Conservation (phyloP, 2,888 invertebrate species). For the Silvanus unidentatus region DNA sequence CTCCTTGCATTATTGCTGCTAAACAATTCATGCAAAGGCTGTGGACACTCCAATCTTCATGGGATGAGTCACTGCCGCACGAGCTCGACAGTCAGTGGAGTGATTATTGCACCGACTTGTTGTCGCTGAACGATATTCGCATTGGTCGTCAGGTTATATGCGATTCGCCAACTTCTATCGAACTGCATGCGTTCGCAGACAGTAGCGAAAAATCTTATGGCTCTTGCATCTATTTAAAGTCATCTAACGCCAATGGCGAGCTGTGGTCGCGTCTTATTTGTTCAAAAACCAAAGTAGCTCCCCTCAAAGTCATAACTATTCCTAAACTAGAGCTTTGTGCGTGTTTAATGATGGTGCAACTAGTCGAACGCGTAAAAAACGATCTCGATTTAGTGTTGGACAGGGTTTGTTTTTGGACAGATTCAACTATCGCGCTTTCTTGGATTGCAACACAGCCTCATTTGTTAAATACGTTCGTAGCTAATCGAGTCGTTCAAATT, state of each 20-base stretch:
- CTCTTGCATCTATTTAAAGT: slow-evolving; percentile 1
- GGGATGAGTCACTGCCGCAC: slow-evolving; percentile 9
- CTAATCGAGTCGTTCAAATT: slow-evolving; percentile 7
- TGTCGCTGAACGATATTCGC: background rate
- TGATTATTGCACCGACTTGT: background rate
- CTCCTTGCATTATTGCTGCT: slow-evolving; percentile 10
- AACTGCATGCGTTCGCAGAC: slow-evolving; percentile 7
- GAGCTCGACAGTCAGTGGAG: slow-evolving; percentile 1
- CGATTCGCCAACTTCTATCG: background rate
- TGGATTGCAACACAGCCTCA: slow-evolving; percentile 5
- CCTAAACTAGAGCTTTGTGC: slow-evolving; percentile 17
- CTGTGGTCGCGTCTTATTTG: slow-evolving; percentile 3
- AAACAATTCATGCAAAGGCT: slow-evolving; percentile 17
- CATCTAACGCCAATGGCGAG: background rate
- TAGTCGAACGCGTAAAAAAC: slow-evolving; percentile 11
- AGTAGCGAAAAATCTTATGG: slow-evolving; percentile 2
- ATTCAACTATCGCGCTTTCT: slow-evolving; percentile 15
- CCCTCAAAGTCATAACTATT: slow-evolving; percentile 13
- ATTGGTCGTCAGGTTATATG: slow-evolving; percentile 2
- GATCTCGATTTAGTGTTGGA: slow-evolving; percentile 4
- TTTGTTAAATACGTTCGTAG: slow-evolving; percentile 9
- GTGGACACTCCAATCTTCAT: slow-evolving; percentile 12
- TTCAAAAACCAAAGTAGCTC: slow-evolving; percentile 15
- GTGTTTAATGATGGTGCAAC: slow-evolving; percentile 7
- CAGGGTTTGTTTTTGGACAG: slow-evolving; percentile 16